phyloP scores from a whole-genome alignment of 2,797 vertebrate genomes.

The Neoniphon sammara region DNA sequence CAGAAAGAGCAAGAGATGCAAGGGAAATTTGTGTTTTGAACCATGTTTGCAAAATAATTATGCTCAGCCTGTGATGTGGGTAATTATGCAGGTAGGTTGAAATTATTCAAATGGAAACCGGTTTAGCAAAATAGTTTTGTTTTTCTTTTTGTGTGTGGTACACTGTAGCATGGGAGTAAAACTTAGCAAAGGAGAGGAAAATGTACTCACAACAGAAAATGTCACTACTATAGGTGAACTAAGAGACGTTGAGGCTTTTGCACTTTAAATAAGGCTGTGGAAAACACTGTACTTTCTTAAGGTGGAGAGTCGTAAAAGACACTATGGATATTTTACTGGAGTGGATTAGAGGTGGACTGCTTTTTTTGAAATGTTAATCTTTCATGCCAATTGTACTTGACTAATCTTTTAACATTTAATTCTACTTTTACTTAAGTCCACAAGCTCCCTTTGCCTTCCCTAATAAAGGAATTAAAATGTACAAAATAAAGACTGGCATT shows the following conservation, averaged over 20 bases:
- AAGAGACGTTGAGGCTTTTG: conserved; percentile 34
- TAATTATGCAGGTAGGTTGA: conserved; percentile 67
- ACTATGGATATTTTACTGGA: conserved; percentile 16
- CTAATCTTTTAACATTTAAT: conserved; percentile 1
- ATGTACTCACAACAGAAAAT: not conserved
- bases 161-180: conserved; percentile 21
- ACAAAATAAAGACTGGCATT: not conserved
- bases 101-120: conserved; percentile 64
- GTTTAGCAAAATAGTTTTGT: conserved; percentile 60
- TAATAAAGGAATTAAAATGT: not conserved
- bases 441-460: not conserved
- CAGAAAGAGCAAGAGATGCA: conserved; percentile 39
- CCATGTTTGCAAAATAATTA: conserved; percentile 67
- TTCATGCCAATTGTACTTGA: no score
- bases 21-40: conserved; percentile 56
- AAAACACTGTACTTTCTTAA: conserved; percentile 23
- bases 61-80: conserved; percentile 55
- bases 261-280: conserved; percentile 48
- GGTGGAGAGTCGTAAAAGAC: conserved; percentile 11
- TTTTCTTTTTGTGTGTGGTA: conserved; percentile 15
- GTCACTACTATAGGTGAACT: conserved; percentile 18
- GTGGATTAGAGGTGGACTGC: not conserved
- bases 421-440: conserved; percentile 1
- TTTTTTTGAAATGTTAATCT: no score
- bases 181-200: conserved; percentile 11